Evolutionary conservation across 2,797 vertebrate species (phyloP).

Genomic region (Discoglossus pictus): DNA sequence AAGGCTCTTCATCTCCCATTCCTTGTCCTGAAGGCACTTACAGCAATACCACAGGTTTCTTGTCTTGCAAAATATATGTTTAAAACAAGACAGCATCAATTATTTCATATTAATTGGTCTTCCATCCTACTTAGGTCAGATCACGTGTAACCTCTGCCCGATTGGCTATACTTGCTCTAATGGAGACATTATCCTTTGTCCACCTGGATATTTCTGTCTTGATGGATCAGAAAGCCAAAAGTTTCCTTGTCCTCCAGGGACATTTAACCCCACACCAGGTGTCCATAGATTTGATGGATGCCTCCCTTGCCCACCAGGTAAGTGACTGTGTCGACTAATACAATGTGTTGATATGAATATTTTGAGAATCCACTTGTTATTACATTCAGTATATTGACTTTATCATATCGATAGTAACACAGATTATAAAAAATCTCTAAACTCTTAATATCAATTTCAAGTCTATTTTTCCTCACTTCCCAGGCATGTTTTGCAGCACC

Average conservation of each 20-base stretch:
- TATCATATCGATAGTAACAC: too few species aligned
- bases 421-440: too few species aligned
- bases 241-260: constrained; percentile 81
- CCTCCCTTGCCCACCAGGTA: constrained; percentile 84
- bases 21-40: constrained; percentile 74
- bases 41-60: constrained; percentile 75
- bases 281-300: constrained; percentile 76
- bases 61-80: background rate
- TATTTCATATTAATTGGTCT: background rate
- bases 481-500: constrained; percentile 83
- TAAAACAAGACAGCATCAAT: background rate
- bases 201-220: constrained; percentile 78
- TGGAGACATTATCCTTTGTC: constrained; percentile 71
- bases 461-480: background rate
- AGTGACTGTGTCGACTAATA: constrained; percentile 54
- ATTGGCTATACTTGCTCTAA: constrained; percentile 79
- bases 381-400: too few species aligned
- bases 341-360: constrained; percentile 25
- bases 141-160: constrained; percentile 74
- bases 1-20: constrained; percentile 67
- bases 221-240: constrained; percentile 67
- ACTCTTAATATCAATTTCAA: too few species aligned
- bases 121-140: constrained; percentile 66
- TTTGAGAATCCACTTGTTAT: too few species aligned
- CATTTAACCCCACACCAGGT: constrained; percentile 73